Conservation (phyloP, 2,888 invertebrate genomes). For the Sphinx pinastri region DNA sequence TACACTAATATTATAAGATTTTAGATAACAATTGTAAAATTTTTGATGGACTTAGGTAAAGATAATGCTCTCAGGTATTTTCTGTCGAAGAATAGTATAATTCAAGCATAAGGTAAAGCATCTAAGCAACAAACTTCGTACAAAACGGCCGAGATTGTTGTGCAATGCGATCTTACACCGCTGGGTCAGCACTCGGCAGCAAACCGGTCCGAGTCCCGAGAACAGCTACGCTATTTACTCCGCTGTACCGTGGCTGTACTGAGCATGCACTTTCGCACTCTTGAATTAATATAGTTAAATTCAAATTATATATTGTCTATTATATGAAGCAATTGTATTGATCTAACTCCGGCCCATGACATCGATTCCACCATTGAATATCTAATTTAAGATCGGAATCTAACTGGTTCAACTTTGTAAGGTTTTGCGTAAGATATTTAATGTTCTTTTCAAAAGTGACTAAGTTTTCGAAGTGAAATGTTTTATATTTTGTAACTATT, state of each 20-base stretch:
- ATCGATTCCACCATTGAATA: background rate
- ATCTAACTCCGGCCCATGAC: background rate
- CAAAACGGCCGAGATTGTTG: constrained; percentile 34
- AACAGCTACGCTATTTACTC: constrained; percentile 24
- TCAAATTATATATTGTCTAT: constrained; percentile 10
- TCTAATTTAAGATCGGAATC: background rate
- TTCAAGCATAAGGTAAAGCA: constrained; percentile 5
- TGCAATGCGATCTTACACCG: constrained; percentile 44
- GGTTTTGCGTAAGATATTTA: background rate
- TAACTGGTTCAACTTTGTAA: background rate
- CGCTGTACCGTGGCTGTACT: too few relatives aligned
- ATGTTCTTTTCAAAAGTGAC: background rate
- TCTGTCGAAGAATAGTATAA: background rate
- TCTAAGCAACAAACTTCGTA: constrained; percentile 26
- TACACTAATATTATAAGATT: too few relatives aligned
- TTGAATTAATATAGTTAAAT: constrained; percentile 24
- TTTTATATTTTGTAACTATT: background rate
- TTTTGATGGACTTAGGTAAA: too few relatives aligned
- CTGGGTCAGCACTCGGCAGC: constrained; percentile 41
- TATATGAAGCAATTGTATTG: background rate
- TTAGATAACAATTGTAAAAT: too few relatives aligned
- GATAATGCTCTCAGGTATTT: too few relatives aligned
- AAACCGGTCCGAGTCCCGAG: constrained; percentile 46
- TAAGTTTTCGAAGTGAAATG: background rate
- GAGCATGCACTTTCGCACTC: constrained; percentile 25